phyloP scores from a whole-genome alignment of 2,797 vertebrate species.

The Spheniscus humboldti region DNA sequence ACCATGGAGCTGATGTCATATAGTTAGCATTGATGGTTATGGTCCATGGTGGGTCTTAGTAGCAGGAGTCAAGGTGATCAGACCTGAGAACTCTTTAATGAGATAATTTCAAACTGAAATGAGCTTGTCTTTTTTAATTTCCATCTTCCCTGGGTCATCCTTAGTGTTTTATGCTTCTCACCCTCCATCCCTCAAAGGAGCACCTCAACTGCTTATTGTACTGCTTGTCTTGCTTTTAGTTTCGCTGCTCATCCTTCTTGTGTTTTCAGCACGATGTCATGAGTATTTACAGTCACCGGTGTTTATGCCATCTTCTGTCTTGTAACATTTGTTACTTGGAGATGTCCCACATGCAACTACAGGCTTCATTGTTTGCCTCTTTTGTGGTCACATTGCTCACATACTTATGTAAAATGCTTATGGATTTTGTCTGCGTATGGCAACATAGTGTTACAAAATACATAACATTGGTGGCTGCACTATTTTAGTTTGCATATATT shows the following conservation, averaged over 20 bases:
- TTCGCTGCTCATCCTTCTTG: neutral
- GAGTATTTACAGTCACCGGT: neutral
- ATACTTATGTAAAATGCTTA: neutral
- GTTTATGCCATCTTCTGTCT: neutral
- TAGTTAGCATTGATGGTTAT: neutral
- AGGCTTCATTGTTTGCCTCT: neutral
- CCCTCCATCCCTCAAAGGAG: neutral
- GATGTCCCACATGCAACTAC: neutral
- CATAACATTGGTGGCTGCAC: neutral
- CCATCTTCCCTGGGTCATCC: neutral
- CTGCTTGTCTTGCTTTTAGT: neutral
- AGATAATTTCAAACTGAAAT: neutral
- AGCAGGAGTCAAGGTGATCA: neutral
- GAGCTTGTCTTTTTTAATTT: neutral
- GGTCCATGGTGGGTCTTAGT: neutral
- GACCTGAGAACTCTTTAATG: neutral
- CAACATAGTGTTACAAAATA: neutral
- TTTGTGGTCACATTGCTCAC: neutral
- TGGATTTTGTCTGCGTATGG: neutral
- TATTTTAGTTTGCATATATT: neutral
- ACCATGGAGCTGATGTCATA: neutral
- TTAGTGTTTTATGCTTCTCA: neutral
- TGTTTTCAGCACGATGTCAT: neutral
- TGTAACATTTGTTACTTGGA: neutral
- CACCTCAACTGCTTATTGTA: neutral